phyloP scores from a whole-genome alignment of 2,888 invertebrate genomes.

The Himalopsyche anomala region DNA sequence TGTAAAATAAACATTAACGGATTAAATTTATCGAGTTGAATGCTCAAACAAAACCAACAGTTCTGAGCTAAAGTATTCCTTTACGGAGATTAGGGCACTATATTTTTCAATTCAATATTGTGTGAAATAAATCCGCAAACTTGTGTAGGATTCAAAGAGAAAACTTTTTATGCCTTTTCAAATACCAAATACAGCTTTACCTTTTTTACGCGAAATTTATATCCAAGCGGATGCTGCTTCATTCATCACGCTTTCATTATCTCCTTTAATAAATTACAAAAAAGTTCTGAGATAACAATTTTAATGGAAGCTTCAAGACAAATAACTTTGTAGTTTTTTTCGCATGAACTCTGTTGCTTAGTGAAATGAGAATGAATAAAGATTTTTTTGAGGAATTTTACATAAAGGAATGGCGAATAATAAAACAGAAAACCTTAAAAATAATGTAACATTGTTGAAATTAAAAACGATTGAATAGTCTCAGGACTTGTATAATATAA shows the following conservation, averaged over 20 bases:
- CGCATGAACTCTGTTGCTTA: background rate
- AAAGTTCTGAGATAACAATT: conserved; percentile 14
- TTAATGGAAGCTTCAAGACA: conserved; percentile 11
- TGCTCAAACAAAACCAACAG: too few relatives aligned
- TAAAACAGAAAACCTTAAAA: background rate
- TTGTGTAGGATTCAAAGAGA: background rate
- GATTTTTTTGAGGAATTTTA: background rate
- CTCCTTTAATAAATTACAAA: conserved; percentile 4
- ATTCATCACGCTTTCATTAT: conserved; percentile 24
- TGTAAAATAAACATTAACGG: too few relatives aligned
- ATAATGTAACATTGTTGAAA: background rate
- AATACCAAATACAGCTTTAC: background rate
- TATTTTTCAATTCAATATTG: background rate
- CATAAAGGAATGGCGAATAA: background rate
- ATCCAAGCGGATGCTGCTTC: background rate
- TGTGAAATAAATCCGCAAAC: conserved; percentile 22
- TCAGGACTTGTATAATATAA: too few relatives aligned
- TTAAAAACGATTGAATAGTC: background rate
- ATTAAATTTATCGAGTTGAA: too few relatives aligned
- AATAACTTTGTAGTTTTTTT: background rate
- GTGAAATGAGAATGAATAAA: background rate
- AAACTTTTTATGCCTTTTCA: conserved; percentile 23
- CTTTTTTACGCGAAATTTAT: conserved; percentile 15
- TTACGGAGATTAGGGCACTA: background rate
- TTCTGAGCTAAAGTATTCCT: background rate